Conservation (phyloP, 2,888 invertebrate species). For the Apamea sordens region DNA sequence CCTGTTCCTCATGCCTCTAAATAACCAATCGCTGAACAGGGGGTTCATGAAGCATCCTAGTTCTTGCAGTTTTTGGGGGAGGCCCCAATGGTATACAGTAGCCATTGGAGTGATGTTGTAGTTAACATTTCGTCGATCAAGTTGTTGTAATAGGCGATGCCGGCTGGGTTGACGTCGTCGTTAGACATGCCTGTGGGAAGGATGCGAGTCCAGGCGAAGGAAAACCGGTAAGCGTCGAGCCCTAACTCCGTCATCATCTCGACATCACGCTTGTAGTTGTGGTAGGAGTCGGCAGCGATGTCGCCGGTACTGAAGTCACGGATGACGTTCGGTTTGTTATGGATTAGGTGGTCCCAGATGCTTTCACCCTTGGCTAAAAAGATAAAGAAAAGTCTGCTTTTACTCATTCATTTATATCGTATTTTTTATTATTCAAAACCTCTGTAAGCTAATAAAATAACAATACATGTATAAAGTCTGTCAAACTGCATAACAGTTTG, state of each 20-base stretch:
- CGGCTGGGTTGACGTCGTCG: slow-evolving; percentile 88
- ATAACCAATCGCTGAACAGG: slow-evolving; percentile 81
- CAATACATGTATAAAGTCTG: too few relatives aligned
- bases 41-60: slow-evolving; percentile 88
- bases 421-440: too few relatives aligned
- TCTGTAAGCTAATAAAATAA: too few relatives aligned
- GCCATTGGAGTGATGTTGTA: slow-evolving; percentile 91
- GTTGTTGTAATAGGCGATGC: slow-evolving; percentile 91
- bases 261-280: slow-evolving; percentile 90
- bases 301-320: slow-evolving; percentile 87
- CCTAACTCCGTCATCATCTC: slow-evolving; percentile 84
- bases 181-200: slow-evolving; percentile 90
- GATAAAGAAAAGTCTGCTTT: not conserved
- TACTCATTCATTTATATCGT: not conserved
- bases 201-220: slow-evolving; percentile 91
- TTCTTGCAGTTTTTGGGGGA: slow-evolving; percentile 88
- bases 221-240: slow-evolving; percentile 88
- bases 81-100: slow-evolving; percentile 89
- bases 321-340: slow-evolving; percentile 69
- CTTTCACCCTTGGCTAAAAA: slow-evolving; percentile 74
- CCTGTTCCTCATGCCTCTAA: too few relatives aligned
- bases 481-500: too few relatives aligned
- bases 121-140: slow-evolving; percentile 90
- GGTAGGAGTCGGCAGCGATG: slow-evolving; percentile 90
- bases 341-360: slow-evolving; percentile 76